These are phyloP conservation scores for Arion vulgaris DNA, from an alignment of 1,140 invertebrate species.

Conservation along the genomic window DNA sequence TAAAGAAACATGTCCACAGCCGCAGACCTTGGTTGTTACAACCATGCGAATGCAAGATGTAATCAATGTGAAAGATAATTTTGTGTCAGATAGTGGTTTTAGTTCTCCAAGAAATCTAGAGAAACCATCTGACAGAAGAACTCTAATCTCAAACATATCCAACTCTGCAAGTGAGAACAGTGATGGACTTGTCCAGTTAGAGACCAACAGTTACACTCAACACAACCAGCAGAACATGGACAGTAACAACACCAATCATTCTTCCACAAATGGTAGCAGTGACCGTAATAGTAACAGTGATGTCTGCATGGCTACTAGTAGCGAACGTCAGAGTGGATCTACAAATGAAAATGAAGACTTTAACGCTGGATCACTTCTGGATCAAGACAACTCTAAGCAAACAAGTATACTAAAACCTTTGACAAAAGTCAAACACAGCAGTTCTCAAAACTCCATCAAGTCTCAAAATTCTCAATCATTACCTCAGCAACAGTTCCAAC, in stretches of 20 bases:
- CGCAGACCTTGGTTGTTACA: background rate
- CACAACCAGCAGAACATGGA: background rate
- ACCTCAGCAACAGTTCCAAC: slow-evolving; percentile 10
- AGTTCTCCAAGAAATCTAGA: slow-evolving; percentile 56
- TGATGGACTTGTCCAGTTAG: background rate
- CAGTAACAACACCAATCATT: slow-evolving; percentile 1
- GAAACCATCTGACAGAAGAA: background rate
- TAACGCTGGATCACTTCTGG: background rate
- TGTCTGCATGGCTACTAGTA: slow-evolving; percentile 34
- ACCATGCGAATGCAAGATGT: background rate
- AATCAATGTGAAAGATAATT: background rate
- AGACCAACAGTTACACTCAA: slow-evolving; percentile 2
- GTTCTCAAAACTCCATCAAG: slow-evolving; percentile 18
- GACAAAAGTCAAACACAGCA: slow-evolving; percentile 8
- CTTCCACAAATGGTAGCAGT: background rate
- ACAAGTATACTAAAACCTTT: background rate
- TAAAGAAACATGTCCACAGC: background rate
- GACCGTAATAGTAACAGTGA: slow-evolving; percentile 16
- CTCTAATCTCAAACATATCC: background rate
- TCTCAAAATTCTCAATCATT: background rate
- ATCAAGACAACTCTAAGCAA: background rate
- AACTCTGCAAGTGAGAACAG: slow-evolving; percentile 7
- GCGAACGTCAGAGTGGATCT: slow-evolving; percentile 34
- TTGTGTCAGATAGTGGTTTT: slow-evolving; percentile 54
- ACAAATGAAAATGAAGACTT: slow-evolving; percentile 19